A percentile compares a stretch with the other conserved stretches of the same genome.
phyloP scores from a whole-genome alignment of 2,797 vertebrate genomes.

The Labeo calbasu region DNA sequence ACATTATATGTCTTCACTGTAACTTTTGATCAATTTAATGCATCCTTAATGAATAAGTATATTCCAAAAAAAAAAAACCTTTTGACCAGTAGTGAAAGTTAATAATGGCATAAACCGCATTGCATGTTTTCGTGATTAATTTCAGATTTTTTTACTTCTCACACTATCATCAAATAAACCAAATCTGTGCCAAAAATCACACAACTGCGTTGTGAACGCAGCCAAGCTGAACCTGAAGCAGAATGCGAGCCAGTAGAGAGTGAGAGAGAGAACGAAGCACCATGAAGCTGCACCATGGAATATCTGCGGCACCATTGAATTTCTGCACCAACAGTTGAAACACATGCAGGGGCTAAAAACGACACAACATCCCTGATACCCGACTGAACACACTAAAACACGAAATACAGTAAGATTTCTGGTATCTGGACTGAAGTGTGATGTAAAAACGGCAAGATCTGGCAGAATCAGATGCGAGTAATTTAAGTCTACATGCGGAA shows the following conservation, averaged over 20 bases:
- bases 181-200: neutral
- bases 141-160: no score
- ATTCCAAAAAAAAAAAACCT: neutral
- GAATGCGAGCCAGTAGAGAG: slow-evolving; percentile 9
- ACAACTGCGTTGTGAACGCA: neutral
- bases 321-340: slow-evolving; percentile 36
- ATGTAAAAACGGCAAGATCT: slow-evolving; percentile 48
- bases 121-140: neutral
- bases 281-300: slow-evolving; percentile 43
- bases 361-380: slow-evolving; percentile 48
- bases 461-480: slow-evolving; percentile 7
- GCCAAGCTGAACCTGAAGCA: slow-evolving; percentile 4
- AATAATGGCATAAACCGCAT: neutral
- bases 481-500: slow-evolving; percentile 37
- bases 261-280: slow-evolving; percentile 35
- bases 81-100: neutral
- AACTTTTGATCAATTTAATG: neutral
- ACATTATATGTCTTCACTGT: neutral
- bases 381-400: slow-evolving; percentile 42
- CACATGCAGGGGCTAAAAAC: slow-evolving; percentile 34
- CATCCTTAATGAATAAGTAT: neutral
- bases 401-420: slow-evolving; percentile 49
- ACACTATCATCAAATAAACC: neutral
- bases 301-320: slow-evolving; percentile 20
- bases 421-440: slow-evolving; percentile 40